Conservation (phyloP, 1,140 invertebrate genomes). For the Brachionus koreanus region DNA sequence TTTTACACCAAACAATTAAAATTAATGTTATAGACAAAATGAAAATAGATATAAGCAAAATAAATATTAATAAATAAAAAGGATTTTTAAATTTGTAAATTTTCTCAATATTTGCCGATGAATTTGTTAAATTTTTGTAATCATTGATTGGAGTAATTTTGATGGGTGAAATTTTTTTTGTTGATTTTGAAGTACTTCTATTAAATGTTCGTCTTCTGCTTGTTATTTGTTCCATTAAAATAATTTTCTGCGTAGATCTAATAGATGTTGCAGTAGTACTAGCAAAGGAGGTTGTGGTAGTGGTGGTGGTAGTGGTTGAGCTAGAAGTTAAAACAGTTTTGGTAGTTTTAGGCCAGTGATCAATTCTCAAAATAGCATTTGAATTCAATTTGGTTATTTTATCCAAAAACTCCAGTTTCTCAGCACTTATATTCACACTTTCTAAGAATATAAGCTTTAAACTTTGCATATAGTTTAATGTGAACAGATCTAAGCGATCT, state of each 20-base stretch:
- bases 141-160: not conserved
- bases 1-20: not conserved
- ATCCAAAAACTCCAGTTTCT: not conserved
- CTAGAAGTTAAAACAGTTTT: not conserved
- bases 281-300: not conserved
- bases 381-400: conserved; percentile 2
- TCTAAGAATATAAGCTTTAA: conserved; percentile 7
- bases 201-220: not conserved
- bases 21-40: not conserved
- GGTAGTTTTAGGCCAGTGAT: not conserved
- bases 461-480: not conserved
- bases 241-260: not conserved
- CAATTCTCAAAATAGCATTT: not conserved
- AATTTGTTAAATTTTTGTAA: not conserved
- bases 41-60: not conserved
- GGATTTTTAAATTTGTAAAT: not conserved
- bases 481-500: not conserved
- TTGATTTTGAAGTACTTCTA: not conserved
- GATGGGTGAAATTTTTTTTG: not conserved
- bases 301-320: not conserved
- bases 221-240: not conserved
- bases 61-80: not conserved
- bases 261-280: not conserved
- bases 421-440: not conserved
- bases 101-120: not conserved